Conservation (phyloP, 2,113 vertebrate genomes). For the Ondatra zibethicus region DNA sequence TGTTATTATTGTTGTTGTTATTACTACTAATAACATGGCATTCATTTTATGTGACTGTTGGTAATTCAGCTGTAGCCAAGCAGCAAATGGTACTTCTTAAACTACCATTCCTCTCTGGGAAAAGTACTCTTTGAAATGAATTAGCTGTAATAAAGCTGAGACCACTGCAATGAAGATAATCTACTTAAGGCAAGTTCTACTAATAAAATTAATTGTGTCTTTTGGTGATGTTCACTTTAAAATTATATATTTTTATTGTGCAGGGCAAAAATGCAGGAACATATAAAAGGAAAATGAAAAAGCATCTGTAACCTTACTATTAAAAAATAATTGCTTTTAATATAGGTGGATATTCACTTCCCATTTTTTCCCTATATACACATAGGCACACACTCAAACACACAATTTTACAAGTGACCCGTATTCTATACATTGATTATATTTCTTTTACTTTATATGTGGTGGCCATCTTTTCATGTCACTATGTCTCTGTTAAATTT, state of each 20-base stretch:
- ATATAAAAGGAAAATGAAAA: conserved; percentile 6
- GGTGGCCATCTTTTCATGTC: background rate
- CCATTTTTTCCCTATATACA: background rate
- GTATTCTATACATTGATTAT: background rate
- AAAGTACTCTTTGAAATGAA: background rate
- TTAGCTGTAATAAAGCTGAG: background rate
- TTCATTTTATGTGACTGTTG: background rate
- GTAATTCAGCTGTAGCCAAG: background rate
- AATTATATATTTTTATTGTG: background rate
- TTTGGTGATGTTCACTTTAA: conserved; percentile 16
- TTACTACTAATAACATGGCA: background rate
- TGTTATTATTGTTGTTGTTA: background rate
- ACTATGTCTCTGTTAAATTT: conserved; percentile 6
- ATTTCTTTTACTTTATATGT: conserved; percentile 16
- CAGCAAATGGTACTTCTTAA: conserved; percentile 30
- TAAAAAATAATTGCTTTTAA: conserved; percentile 23
- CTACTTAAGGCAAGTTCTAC: conserved; percentile 24
- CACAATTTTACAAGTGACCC: background rate
- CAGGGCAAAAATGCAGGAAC: background rate
- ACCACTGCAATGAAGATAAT: background rate
- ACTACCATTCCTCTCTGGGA: background rate
- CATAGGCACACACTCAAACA: background rate
- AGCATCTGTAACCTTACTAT: background rate
- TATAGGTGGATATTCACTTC: background rate
- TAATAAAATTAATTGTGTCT: conserved; percentile 14